A percentile compares a stretch with the other conserved stretches of the same genome.
These are phyloP conservation scores for Ranitomeya variabilis DNA, from an alignment of 2,113 vertebrate species.

Conservation along the genomic window DNA sequence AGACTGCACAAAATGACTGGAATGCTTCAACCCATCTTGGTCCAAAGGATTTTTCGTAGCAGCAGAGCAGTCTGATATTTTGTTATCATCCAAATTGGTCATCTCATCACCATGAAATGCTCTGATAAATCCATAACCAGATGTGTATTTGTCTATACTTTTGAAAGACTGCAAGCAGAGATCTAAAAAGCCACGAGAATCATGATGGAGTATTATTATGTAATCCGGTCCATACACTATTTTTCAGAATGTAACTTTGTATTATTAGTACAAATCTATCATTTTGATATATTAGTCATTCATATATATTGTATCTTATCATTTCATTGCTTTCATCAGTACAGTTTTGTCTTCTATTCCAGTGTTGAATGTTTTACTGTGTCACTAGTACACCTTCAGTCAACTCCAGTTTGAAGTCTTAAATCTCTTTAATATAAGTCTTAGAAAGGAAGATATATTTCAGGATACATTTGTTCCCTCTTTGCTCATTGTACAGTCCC, in stretches of 20 bases:
- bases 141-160: too few relatives aligned
- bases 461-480: neutral
- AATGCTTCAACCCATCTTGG: too few relatives aligned
- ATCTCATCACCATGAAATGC: too few relatives aligned
- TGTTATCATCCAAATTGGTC: too few relatives aligned
- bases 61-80: too few relatives aligned
- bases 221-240: neutral
- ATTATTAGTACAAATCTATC: neutral
- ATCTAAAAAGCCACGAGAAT: too few relatives aligned
- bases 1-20: too few relatives aligned
- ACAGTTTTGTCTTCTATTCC: neutral
- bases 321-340: neutral
- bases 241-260: neutral
- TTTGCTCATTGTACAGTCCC: neutral
- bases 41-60: too few relatives aligned
- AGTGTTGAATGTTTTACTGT: neutral
- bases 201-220: neutral
- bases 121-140: too few relatives aligned
- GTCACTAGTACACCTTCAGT: neutral
- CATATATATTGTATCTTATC: neutral
- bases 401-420: neutral
- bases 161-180: too few relatives aligned
- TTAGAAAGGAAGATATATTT: neutral
- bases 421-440: conserved; percentile 1
- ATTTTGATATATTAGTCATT: neutral